phyloP scores from a whole-genome alignment of 1,140 invertebrate genomes.

The Drosophila pachea region DNA sequence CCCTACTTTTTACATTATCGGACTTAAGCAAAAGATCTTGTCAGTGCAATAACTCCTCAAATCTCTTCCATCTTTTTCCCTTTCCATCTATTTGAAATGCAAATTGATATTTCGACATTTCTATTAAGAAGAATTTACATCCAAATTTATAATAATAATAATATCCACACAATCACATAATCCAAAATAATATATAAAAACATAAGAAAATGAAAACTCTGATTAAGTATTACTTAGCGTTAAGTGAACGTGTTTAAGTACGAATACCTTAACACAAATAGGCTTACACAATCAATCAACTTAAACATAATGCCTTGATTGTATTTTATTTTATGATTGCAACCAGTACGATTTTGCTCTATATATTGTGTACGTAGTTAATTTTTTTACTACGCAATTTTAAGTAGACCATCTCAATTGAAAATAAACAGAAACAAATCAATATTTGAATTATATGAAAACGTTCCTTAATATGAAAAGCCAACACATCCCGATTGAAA shows the following conservation, averaged over 20 bases:
- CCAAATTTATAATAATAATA: slow-evolving; percentile 30
- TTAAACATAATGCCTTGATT: slow-evolving; percentile 36
- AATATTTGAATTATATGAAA: slow-evolving; percentile 34
- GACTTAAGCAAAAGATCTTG: slow-evolving; percentile 47
- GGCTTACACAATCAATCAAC: slow-evolving; percentile 44
- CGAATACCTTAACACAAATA: slow-evolving; percentile 28
- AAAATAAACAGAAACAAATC: slow-evolving; percentile 35
- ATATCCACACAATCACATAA: slow-evolving; percentile 30
- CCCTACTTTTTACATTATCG: slow-evolving; percentile 21
- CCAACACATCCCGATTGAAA: slow-evolving; percentile 21
- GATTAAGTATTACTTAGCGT: slow-evolving; percentile 74
- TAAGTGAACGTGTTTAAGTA: slow-evolving; percentile 65
- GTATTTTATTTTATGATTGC: slow-evolving; percentile 45
- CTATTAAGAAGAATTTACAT: slow-evolving; percentile 52
- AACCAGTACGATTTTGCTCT: slow-evolving; percentile 34
- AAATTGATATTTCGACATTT: slow-evolving; percentile 24
- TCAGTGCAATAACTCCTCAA: slow-evolving; percentile 64
- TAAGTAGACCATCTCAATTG: slow-evolving; percentile 32
- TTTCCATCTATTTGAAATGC: slow-evolving; percentile 40
- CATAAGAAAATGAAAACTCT: slow-evolving; percentile 45
- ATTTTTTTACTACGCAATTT: slow-evolving; percentile 22
- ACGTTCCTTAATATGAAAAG: slow-evolving; percentile 57
- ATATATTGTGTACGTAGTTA: slow-evolving; percentile 49
- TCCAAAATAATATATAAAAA: slow-evolving; percentile 32
- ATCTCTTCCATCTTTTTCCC: slow-evolving; percentile 22